Base-by-base conservation (phyloP, 2,797 vertebrate genomes). In the Alfaro cultratus region DNA sequence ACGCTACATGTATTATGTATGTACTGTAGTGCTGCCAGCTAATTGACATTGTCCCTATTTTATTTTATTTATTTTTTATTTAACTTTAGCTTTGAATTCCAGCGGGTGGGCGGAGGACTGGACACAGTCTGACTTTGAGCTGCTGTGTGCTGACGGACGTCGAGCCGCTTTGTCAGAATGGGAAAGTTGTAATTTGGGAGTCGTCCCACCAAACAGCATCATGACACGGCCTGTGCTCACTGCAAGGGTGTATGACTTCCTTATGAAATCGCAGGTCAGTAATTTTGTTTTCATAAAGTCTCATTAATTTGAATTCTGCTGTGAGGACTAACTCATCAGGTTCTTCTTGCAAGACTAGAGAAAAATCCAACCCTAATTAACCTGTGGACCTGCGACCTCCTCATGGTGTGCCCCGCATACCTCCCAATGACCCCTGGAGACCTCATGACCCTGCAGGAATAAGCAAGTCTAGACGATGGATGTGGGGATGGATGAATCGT, bases 141-240 rank as follows among this genome's bases (percentile, higher is more conserved):
- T 98, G 53, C 73, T 98, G 82, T 98, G 97, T 83, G 82, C 13
- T 0, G 95, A 97, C 0, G 97, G 97, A 39, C 93, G 86, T 0
- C 96, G 96, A 0, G 95, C 95, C 0, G 87, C 96, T 1, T 73
- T 98, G 81, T 95, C 96, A 0, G 96, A 97, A 16, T 98, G 97
- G 97, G 91, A 94, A 49, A 94, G 79, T 75, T 98, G 97, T 83
- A 96, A 98, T 83, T 93, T 98, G 0, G 97, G 97, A 41, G 76
- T 83, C 2, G 68, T 98, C 62, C 97, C 97, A 1, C 97, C 97
- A 1, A 97, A 95, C 81, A 82, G 94, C 2, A 86, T 98, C 83
- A 97, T 98, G 97, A 97, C 97, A 0, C 93, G 97, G 15, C 97
- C 97, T 0, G 96, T 98, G 67, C 93, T 97, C 68, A 95, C 96